Percentiles rank a stretch among this genome's conserved stretches.
These are phyloP conservation scores for Panthera uncia DNA, from an alignment of 2,113 vertebrate genomes.

Conservation along the genomic window DNA sequence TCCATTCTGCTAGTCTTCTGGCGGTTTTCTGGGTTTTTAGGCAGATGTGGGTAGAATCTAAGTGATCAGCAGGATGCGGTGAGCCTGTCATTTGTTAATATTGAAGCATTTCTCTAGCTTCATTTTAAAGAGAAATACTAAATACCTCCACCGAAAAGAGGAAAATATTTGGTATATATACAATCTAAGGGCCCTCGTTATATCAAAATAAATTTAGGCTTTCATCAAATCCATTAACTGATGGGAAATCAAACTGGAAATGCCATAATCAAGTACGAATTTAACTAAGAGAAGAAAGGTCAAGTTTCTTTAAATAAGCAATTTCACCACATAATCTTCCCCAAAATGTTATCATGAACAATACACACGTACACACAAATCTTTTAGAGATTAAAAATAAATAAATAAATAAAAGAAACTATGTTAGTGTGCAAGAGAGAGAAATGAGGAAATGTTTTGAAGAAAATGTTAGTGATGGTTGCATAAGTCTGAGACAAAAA, in stretches of 20 bases:
- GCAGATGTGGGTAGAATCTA: too few relatives aligned
- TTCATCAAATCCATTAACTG: slow-evolving; percentile 56
- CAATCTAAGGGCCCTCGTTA: not conserved
- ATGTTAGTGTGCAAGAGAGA: not conserved
- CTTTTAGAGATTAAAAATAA: not conserved
- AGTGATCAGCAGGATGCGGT: too few relatives aligned
- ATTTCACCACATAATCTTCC: slow-evolving; percentile 35
- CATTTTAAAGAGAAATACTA: slow-evolving; percentile 1
- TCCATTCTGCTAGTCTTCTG: too few relatives aligned
- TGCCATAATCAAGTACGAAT: slow-evolving; percentile 43
- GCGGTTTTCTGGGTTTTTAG: too few relatives aligned
- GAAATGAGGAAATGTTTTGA: not conserved
- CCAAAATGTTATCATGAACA: not conserved
- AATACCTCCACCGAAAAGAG: not conserved
- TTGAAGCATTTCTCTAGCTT: not conserved
- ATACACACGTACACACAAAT: not conserved
- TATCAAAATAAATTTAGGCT: slow-evolving; percentile 30
- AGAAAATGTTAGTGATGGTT: not conserved
- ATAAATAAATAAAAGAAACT: not conserved
- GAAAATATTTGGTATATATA: not conserved
- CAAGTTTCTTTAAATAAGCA: slow-evolving; percentile 33
- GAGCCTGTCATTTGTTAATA: not conserved
- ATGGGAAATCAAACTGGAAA: slow-evolving; percentile 53
- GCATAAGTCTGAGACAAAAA: not conserved
- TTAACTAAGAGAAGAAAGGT: slow-evolving; percentile 52